Percentiles rank a stretch among this genome's conserved stretches.
These are phyloP conservation scores for Martes martes DNA, from an alignment of 2,113 vertebrate genomes.

Conservation along the genomic window DNA sequence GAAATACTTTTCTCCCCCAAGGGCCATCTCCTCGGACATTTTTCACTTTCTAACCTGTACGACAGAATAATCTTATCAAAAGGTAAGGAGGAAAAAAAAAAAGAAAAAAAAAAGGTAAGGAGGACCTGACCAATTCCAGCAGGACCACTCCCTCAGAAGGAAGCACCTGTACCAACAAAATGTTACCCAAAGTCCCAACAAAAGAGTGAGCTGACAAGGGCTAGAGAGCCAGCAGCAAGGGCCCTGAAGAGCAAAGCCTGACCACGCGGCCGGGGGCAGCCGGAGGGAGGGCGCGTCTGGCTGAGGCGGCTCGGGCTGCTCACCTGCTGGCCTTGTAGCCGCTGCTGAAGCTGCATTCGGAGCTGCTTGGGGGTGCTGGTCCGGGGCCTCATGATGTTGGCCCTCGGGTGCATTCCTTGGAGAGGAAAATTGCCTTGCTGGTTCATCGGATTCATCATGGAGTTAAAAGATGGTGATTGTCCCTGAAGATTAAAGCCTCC, in stretches of 20 bases:
- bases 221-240: neutral
- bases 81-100: too few species aligned
- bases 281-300: neutral
- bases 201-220: neutral
- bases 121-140: neutral
- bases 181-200: neutral
- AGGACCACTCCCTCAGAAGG: neutral
- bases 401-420: constrained; percentile 90
- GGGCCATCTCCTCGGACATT: neutral
- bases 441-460: constrained; percentile 87
- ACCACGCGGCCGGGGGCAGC: neutral
- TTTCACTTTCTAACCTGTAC: neutral
- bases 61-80: neutral
- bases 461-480: constrained; percentile 90
- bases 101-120: neutral
- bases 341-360: constrained; percentile 95
- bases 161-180: neutral
- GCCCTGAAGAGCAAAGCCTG: neutral
- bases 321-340: constrained; percentile 98
- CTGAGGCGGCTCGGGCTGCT: neutral
- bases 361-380: constrained; percentile 92
- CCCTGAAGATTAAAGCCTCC: constrained; percentile 88
- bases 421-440: constrained; percentile 86
- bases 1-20: neutral
- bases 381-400: constrained; percentile 89